A percentile compares a stretch with the other conserved stretches of the same genome.
Conservation (phyloP, 2,888 invertebrate species). For the Rotaria macrura region DNA sequence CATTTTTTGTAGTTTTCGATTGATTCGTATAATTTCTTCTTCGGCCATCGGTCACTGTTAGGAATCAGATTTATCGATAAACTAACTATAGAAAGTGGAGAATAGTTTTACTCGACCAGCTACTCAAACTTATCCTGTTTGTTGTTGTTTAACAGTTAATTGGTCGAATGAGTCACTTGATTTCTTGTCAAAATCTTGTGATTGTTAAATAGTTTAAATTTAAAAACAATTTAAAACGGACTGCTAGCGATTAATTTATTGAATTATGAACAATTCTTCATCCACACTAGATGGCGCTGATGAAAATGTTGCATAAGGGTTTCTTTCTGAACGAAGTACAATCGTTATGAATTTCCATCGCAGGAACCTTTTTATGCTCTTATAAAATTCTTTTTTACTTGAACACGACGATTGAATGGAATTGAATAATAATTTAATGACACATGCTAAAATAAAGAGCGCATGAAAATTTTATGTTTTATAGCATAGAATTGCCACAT, state of each 20-base stretch:
- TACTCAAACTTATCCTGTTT: too few species aligned
- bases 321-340: neutral
- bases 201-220: neutral
- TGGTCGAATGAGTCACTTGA: neutral
- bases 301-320: neutral
- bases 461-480: too few species aligned
- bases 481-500: too few species aligned
- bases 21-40: neutral
- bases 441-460: too few species aligned
- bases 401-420: too few species aligned
- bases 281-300: neutral
- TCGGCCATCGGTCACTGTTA: neutral
- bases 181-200: neutral
- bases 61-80: neutral
- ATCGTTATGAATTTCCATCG: too few species aligned
- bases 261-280: neutral
- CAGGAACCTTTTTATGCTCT: too few species aligned
- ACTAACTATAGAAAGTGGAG: neutral
- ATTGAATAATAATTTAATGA: too few species aligned
- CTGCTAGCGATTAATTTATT: neutral
- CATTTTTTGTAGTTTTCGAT: conserved; percentile 21
- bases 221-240: neutral
- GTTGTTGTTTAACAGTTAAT: too few species aligned
- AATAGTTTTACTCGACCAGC: too few species aligned
- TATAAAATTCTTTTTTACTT: too few species aligned